These are phyloP conservation scores for Ifrita kowaldi DNA, from an alignment of 2,113 vertebrate species.

Conservation along the genomic window DNA sequence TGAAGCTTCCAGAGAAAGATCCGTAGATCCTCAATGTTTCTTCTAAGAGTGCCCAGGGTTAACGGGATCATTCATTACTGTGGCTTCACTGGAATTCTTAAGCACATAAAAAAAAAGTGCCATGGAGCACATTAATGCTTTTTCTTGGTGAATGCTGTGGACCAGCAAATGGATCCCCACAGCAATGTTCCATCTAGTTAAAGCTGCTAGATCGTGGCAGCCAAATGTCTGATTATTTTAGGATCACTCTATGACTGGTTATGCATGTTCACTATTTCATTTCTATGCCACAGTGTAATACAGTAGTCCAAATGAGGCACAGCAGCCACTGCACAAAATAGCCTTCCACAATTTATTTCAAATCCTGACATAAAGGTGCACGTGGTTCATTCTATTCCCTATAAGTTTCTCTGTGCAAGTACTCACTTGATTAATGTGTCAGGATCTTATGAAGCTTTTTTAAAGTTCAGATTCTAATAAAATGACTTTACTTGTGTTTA, in stretches of 20 bases:
- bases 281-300: background rate
- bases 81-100: background rate
- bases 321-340: background rate
- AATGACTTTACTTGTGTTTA: background rate
- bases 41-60: background rate
- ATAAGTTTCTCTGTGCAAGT: background rate
- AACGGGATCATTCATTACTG: background rate
- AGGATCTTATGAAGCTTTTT: background rate
- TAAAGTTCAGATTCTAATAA: background rate
- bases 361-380: background rate
- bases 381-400: background rate
- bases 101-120: background rate
- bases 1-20: background rate
- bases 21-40: fast-evolving
- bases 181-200: background rate
- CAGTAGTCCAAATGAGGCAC: background rate
- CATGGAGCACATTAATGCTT: background rate
- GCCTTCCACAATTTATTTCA: background rate
- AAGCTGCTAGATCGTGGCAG: background rate
- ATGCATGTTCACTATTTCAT: background rate
- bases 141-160: background rate
- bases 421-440: background rate
- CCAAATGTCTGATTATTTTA: background rate
- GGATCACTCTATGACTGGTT: background rate
- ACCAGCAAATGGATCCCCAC: background rate